phyloP scores from a whole-genome alignment of 2,888 invertebrate species.

The Anthrax anthrax region DNA sequence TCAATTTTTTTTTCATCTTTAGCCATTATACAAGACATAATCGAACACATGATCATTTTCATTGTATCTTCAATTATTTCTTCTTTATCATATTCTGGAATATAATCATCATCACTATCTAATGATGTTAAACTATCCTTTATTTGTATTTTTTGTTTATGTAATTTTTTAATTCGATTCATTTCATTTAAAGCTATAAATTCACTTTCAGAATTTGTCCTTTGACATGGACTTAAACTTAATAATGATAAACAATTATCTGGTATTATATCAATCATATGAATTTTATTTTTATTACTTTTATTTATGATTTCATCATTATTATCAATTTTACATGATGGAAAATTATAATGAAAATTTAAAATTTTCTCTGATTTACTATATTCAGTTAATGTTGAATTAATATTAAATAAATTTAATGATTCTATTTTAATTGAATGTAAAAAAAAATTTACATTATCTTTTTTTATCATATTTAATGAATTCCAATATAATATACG shows the following conservation, averaged over 20 bases:
- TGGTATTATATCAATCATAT: too few species aligned
- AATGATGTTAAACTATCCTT: constrained; percentile 25
- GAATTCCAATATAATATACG: constrained; percentile 38
- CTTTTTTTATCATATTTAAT: constrained; percentile 22
- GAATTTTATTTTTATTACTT: too few species aligned
- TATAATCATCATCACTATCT: constrained; percentile 18
- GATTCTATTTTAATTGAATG: constrained; percentile 42
- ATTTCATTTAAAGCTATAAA: too few species aligned
- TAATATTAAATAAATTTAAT: constrained; percentile 14
- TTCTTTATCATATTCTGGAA: constrained; percentile 16
- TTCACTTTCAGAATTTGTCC: constrained; percentile 12
- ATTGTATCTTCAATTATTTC: constrained; percentile 21
- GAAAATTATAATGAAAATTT: too few species aligned
- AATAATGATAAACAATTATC: constrained; percentile 12
- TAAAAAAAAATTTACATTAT: constrained; percentile 33
- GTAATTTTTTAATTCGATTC: constrained; percentile 2
- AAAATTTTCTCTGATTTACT: too few species aligned
- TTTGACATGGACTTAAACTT: constrained; percentile 13
- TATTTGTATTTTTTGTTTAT: constrained; percentile 3
- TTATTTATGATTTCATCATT: too few species aligned
- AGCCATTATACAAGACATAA: constrained; percentile 5
- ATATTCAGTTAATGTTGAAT: too few species aligned
- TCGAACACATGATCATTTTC: constrained; percentile 18
- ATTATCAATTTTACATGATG: constrained; percentile 1
- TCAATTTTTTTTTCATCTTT: constrained; percentile 17